phyloP scores from a whole-genome alignment of 2,797 vertebrate genomes.

The Perodicticus potto region DNA sequence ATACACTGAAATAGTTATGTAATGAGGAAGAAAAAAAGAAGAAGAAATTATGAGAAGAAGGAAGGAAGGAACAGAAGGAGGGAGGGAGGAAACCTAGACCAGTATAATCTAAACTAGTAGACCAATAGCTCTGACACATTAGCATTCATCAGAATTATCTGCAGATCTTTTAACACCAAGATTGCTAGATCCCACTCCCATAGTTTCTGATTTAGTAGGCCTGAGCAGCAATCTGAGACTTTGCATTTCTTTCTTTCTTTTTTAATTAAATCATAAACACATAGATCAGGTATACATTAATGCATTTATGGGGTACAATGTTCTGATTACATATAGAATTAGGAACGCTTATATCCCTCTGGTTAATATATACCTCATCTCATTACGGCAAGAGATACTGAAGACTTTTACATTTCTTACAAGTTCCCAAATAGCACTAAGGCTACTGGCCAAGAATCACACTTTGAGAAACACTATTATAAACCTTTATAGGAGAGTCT shows the following conservation, averaged over 20 bases:
- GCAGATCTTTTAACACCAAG: neutral
- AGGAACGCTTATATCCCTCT: no score
- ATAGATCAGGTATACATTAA: no score
- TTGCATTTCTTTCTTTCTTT: neutral
- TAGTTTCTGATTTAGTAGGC: neutral
- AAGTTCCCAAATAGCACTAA: neutral
- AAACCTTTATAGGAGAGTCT: neutral
- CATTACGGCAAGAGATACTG: no score
- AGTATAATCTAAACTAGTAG: neutral
- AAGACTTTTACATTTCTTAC: neutral
- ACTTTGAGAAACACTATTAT: neutral
- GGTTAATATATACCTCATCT: no score
- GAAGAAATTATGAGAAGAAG: neutral
- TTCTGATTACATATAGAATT: no score
- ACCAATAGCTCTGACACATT: neutral
- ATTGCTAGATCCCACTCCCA: neutral
- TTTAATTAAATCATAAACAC: no score
- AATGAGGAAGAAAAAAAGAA: neutral
- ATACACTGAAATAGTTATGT: neutral
- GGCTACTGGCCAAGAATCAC: neutral
- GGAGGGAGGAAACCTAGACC: neutral
- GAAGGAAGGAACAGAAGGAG: neutral
- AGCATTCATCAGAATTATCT: neutral
- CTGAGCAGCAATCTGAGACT: neutral
- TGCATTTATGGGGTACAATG: no score